A percentile compares a stretch with the other conserved stretches of the same genome.
phyloP scores from a whole-genome alignment of 2,113 vertebrate genomes.

The Laticauda laticaudata region DNA sequence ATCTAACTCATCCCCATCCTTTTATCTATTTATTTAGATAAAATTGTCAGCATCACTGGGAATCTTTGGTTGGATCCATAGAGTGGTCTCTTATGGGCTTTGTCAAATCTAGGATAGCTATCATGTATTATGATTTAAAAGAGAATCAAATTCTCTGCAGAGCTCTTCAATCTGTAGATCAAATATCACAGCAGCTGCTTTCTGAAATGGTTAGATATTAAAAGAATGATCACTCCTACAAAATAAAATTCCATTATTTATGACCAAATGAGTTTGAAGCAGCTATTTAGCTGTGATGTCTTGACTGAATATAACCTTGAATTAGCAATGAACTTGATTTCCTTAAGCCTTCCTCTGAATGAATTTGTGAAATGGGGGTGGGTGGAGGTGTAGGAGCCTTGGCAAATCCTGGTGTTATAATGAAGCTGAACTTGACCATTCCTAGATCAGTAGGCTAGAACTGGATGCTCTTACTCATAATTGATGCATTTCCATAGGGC shows the following conservation, averaged over 20 bases:
- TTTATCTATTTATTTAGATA: neutral
- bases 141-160: neutral
- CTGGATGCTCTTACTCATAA: neutral
- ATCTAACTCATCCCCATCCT: neutral
- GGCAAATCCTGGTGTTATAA: constrained; percentile 2
- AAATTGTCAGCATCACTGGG: neutral
- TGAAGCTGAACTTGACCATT: constrained; percentile 13
- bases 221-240: constrained; percentile 28
- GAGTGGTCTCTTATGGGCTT: neutral
- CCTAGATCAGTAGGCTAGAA: constrained; percentile 10
- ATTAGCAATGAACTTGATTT: constrained; percentile 49
- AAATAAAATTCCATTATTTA: neutral
- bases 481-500: neutral
- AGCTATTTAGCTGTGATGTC: constrained; percentile 54
- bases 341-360: constrained; percentile 46
- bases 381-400: constrained; percentile 7
- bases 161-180: constrained; percentile 20
- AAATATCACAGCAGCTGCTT: neutral
- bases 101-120: neutral
- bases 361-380: neutral
- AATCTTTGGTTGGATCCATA: neutral
- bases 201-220: neutral
- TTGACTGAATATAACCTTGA: constrained; percentile 54
- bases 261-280: constrained; percentile 38
- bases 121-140: fast-evolving